Percentiles rank a stretch among this genome's conserved stretches.
Evolutionary conservation across 2,113 vertebrate genomes (phyloP).

Genomic region (Oreotragus oreotragus): DNA sequence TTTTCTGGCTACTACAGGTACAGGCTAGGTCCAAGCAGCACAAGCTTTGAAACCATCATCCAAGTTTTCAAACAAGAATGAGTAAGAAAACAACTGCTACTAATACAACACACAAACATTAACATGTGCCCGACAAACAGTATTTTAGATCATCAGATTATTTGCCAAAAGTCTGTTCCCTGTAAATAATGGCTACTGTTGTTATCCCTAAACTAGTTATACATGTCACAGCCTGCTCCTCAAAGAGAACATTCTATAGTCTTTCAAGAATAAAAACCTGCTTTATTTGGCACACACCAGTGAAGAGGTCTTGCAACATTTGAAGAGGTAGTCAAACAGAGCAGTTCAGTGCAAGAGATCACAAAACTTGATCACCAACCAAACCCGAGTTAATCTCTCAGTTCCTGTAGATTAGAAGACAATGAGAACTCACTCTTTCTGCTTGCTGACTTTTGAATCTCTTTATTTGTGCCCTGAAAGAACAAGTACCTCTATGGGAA

Average conservation of each 20-base stretch:
- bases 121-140: not conserved
- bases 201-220: conserved; percentile 47
- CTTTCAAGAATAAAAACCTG: conserved; percentile 37
- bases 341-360: not conserved
- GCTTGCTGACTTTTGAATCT: conserved; percentile 51
- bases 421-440: conserved; percentile 5
- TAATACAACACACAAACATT: not conserved
- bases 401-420: conserved; percentile 21
- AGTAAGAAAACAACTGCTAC: not conserved
- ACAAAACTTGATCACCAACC: not conserved
- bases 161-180: conserved; percentile 4
- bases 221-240: conserved; percentile 24
- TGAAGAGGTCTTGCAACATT: conserved; percentile 57
- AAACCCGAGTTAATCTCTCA: not conserved
- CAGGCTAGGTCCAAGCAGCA: not conserved
- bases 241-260: conserved; percentile 3
- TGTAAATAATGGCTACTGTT: conserved; percentile 57
- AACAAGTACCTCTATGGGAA: conserved; percentile 15
- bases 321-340: not conserved
- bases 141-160: not conserved
- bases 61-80: conserved; percentile 45
- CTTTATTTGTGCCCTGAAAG: conserved; percentile 3
- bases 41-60: conserved; percentile 18
- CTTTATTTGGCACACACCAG: conserved; percentile 7
- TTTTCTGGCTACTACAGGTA: not conserved